Percentiles rank a stretch among this genome's conserved stretches.
phyloP scores from a whole-genome alignment of 1,140 invertebrate species.

The Agraylea sexmaculata region DNA sequence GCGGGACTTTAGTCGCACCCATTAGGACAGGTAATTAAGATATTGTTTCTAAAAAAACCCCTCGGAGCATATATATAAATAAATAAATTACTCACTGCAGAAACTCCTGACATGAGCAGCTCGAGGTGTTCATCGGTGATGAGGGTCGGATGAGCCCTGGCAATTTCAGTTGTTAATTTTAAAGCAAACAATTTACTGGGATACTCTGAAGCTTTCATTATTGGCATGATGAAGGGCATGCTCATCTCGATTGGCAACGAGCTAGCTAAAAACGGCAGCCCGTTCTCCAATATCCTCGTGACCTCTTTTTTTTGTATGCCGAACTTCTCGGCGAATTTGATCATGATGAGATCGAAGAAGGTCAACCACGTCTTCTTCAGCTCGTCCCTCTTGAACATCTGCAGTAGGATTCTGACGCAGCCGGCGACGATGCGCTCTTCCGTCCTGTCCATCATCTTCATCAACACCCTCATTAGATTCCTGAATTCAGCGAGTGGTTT shows the following conservation, averaged over 20 bases:
- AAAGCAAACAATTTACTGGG: conserved; percentile 83
- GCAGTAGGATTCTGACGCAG: conserved; percentile 64
- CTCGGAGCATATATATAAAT: background rate
- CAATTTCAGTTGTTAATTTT: conserved; percentile 82
- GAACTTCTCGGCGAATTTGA: conserved; percentile 78
- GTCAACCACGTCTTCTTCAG: conserved; percentile 66
- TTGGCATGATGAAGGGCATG: conserved; percentile 48
- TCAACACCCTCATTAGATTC: conserved; percentile 53
- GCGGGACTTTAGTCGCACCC: too few species aligned
- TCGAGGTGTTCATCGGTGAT: conserved; percentile 61
- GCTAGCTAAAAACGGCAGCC: conserved; percentile 56
- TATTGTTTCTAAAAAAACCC: too few species aligned
- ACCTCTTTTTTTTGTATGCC: conserved; percentile 62
- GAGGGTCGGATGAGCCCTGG: conserved; percentile 55
- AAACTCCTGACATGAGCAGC: conserved; percentile 76
- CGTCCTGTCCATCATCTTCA: conserved; percentile 58
- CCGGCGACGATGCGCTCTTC: conserved; percentile 57
- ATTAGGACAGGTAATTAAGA: too few species aligned
- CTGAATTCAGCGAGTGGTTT: conserved; percentile 23
- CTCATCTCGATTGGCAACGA: conserved; percentile 53
- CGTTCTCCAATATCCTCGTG: conserved; percentile 41
- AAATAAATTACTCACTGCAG: conserved; percentile 48
- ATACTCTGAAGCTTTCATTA: conserved; percentile 75
- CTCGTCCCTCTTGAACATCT: conserved; percentile 65
- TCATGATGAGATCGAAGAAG: conserved; percentile 78